phyloP scores from a whole-genome alignment of 2,797 vertebrate genomes.

The Chelmon rostratus region DNA sequence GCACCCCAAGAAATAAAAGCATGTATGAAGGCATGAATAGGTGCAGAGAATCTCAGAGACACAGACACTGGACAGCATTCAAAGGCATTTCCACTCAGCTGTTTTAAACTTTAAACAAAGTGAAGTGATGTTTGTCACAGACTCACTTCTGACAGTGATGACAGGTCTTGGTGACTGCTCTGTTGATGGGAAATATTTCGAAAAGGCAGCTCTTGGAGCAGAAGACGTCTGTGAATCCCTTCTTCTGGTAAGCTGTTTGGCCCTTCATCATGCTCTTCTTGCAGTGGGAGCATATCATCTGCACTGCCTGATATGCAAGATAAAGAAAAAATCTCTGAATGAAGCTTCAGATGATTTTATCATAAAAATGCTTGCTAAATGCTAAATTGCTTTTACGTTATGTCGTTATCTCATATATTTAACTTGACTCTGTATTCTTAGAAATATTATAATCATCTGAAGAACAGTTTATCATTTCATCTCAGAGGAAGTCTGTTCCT shows the following conservation, averaged over 20 bases:
- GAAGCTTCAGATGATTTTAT: background rate
- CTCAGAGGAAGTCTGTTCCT: too few species aligned
- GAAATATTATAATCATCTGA: background rate
- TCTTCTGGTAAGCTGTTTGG: constrained; percentile 96
- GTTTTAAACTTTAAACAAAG: too few species aligned
- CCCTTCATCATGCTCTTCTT: constrained; percentile 92
- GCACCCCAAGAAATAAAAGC: too few species aligned
- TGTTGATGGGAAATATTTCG: constrained; percentile 39
- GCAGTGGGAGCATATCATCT: constrained; percentile 89
- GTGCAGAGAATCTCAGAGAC: too few species aligned
- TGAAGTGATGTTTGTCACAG: too few species aligned
- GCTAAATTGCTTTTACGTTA: background rate
- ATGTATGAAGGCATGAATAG: too few species aligned
- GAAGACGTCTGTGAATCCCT: constrained; percentile 93
- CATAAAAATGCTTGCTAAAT: too few species aligned
- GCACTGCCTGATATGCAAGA: constrained; percentile 25
- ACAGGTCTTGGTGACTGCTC: constrained; percentile 86
- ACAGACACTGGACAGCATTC: too few species aligned
- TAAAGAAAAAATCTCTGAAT: too few species aligned
- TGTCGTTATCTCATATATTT: background rate
- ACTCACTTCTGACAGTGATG: constrained; percentile 91
- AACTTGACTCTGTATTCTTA: background rate
- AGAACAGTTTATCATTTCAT: background rate
- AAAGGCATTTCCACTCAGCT: too few species aligned
- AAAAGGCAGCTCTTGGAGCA: constrained; percentile 95